These are phyloP conservation scores for Orussus abietinus DNA, from an alignment of 1,140 invertebrate species.

Conservation along the genomic window DNA sequence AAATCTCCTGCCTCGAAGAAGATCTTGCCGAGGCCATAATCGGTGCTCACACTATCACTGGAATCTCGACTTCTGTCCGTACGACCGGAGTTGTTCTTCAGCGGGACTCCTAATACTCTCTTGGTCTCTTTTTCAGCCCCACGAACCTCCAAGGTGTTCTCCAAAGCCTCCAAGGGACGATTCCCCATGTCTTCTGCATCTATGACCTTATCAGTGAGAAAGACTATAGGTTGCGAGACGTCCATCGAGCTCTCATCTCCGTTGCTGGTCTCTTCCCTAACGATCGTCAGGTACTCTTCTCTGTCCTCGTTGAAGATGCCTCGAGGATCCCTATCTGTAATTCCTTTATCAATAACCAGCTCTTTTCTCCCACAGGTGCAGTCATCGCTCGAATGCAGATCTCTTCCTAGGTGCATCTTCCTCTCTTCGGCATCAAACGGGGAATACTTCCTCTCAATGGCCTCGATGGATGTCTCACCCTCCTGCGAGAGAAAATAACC, in stretches of 20 bases:
- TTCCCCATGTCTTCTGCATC: neutral
- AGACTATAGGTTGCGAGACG: neutral
- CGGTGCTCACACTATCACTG: neutral
- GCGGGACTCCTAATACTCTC: neutral
- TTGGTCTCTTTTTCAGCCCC: neutral
- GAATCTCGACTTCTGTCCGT: neutral
- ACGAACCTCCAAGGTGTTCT: neutral
- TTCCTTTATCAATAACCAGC: too few species aligned
- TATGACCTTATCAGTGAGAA: constrained; percentile 1
- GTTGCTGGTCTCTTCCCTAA: neutral
- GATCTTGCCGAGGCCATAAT: neutral
- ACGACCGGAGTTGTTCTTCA: neutral
- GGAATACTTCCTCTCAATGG: too few species aligned
- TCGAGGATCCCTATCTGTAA: neutral
- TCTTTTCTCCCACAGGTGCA: too few species aligned
- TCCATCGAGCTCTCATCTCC: neutral
- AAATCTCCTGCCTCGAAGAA: neutral
- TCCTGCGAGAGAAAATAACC: constrained; percentile 1
- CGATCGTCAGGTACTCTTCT: constrained; percentile 5
- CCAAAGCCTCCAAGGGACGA: too few species aligned
- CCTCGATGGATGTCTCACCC: neutral
- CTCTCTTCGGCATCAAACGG: too few species aligned
- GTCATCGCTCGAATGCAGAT: neutral
- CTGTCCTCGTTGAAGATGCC: constrained; percentile 3
- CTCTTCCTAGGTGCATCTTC: too few species aligned